Percentiles rank a stretch among this genome's conserved stretches.
phyloP scores from a whole-genome alignment of 2,113 vertebrate species.

The Esox niger region DNA sequence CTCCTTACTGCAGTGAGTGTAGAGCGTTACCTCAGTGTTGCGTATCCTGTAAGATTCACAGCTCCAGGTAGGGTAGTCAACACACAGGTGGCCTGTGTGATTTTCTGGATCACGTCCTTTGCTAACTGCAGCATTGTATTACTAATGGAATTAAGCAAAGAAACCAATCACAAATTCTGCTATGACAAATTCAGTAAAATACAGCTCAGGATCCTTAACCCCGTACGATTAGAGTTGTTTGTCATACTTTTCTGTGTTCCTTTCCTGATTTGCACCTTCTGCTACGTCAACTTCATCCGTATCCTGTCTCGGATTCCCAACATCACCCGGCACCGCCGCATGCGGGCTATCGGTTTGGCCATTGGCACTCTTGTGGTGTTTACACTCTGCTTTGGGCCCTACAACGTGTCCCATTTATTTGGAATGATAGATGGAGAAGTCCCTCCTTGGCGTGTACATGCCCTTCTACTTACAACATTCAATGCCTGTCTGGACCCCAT shows the following conservation, averaged over 20 bases:
- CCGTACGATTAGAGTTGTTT: constrained; percentile 15
- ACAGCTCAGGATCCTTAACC: constrained; percentile 21
- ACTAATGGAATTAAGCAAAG: background rate
- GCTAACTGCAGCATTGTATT: constrained; percentile 47
- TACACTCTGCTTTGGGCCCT: constrained; percentile 49
- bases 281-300: constrained; percentile 35
- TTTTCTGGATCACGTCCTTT: constrained; percentile 48
- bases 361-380: constrained; percentile 28
- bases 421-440: constrained; percentile 41
- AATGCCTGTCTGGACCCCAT: constrained; percentile 65
- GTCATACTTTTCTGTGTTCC: constrained; percentile 28
- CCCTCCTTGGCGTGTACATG: constrained; percentile 44
- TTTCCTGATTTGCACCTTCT: constrained; percentile 36
- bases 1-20: constrained; percentile 57
- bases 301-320: constrained; percentile 10
- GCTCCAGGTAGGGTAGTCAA: constrained; percentile 30
- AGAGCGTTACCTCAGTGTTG: constrained; percentile 63
- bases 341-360: constrained; percentile 23
- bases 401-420: constrained; percentile 19
- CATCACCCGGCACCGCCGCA: constrained; percentile 13
- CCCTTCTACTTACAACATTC: constrained; percentile 43
- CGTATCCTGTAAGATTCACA: constrained; percentile 61
- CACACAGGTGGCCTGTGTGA: constrained; percentile 28
- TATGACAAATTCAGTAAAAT: constrained; percentile 16
- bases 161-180: background rate